Conservation (phyloP, 2,797 vertebrate genomes). For the Dromococcyx pavoninus region DNA sequence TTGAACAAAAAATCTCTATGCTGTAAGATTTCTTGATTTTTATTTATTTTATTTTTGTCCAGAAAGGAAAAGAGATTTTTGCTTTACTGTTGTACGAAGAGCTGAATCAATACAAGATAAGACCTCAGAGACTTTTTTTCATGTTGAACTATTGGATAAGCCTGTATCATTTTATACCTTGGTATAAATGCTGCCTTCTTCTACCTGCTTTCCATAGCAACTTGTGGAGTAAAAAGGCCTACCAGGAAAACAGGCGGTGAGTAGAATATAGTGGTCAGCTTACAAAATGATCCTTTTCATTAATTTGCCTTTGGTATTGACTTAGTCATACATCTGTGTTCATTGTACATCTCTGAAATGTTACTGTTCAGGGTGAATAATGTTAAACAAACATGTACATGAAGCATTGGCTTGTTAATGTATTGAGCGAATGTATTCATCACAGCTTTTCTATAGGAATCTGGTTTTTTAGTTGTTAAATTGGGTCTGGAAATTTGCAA, state of each 20-base stretch:
- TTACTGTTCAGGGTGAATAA: background rate
- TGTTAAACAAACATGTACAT: background rate
- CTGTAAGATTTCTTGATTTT: constrained; percentile 10
- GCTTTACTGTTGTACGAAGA: constrained; percentile 18
- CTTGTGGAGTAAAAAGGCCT: background rate
- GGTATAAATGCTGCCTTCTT: background rate
- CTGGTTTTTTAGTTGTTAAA: fast-evolving
- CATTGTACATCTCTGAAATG: fast-evolving
- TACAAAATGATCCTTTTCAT: background rate
- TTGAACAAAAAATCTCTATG: constrained; percentile 27
- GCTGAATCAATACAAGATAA: constrained; percentile 57
- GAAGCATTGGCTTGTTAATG: background rate
- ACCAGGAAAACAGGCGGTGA: background rate
- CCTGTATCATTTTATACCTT: background rate
- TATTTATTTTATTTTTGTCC: constrained; percentile 22
- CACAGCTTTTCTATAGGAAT: background rate
- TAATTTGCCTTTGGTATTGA: background rate
- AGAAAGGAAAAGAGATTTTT: constrained; percentile 2
- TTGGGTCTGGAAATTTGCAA: background rate
- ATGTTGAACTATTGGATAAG: constrained; percentile 1
- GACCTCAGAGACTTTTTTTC: constrained; percentile 18
- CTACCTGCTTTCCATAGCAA: background rate
- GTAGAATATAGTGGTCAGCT: background rate
- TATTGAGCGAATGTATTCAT: background rate
- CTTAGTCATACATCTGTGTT: fast-evolving